Base-by-base conservation (phyloP, 2,888 invertebrate species). In the Metopia argyrocephala region DNA sequence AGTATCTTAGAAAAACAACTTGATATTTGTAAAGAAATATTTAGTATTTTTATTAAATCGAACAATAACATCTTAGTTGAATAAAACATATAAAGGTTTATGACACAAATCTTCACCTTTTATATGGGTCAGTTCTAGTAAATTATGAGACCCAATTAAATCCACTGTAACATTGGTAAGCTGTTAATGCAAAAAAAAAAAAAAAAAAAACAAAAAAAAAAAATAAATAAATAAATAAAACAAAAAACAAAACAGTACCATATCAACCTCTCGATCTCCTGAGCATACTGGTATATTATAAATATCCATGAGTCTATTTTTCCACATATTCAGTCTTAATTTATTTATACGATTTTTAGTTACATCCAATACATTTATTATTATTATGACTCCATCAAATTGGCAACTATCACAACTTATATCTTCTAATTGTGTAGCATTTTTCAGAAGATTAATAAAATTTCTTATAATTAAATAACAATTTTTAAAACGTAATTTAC, bases 381-480 rank as follows among this genome's bases (percentile, higher is more conserved):
- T 21, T n/a, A 78, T 61, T 9, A 56, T 54, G 2, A 9, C 46
- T 2, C 3, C 15, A 64, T 65, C 28, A 38, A 81, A 74, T 20
- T 52, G 70, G 38, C 81, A 81, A 45, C 66, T 54, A 25, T 81
- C 81, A 70, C 78, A 78, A 70, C 78, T 78, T 56, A 81, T 62
- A 57, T 78, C 66, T 15, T 27, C 21, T 1, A 81, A 7, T 52
- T 81, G 81, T 9, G 70, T 54, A 15, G 45, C 31, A 52, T 48
- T 74, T 21, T 64, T 46, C 23, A 81, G 68, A 0, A 78, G 52
- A 27, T 52, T 28, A 15, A 61, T 20, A 9, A 78, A 64, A 25
- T 75, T 20, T 5, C 65, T 46, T 2, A 50, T 9, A 6, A 4
- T 48, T 3, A 81, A 54, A 23, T 12, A 2, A 25, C 81, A 81